Evolutionary conservation across 2,113 vertebrate genomes (phyloP), one percentile per base, ranked within the genome.

Genomic region (Peromyscus leucopus): DNA sequence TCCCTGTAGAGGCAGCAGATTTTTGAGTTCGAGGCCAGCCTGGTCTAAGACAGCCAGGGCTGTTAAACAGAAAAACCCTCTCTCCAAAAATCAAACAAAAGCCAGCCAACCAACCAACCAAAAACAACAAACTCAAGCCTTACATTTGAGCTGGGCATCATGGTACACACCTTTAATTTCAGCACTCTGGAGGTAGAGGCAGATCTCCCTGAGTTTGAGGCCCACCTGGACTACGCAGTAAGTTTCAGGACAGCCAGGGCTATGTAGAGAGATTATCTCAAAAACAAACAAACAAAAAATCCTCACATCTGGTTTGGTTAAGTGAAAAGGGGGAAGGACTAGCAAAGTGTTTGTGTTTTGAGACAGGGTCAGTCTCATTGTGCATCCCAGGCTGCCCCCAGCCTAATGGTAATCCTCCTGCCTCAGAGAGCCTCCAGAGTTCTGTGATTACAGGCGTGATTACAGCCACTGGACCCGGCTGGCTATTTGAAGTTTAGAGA

Each of bases 231-330:
- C n/a, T 39, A 39, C n/a, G 21, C 22, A 74, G n/a, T 39, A 7
- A 39, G 17, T 74, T 74, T 74, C 19, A 39, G 39, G 21, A 75
- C 72, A 42, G 72, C 21, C 10, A 69, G 67, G 31, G 31, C 31
- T 69, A 2, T 42, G 39, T 75, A 75, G n/a, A 75, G 21, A 75
- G 72, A 42, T n/a, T 75, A 24, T 84, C 51, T 69, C 67, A 69
- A 69, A 69, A 5, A 15, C 36, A 59, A 24, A 28, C 48, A 51
- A 31, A 28, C 16, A 46, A 19, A 21, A 89, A 88, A 63, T 42
- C 57, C 61, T 72, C 75, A 91, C 33, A 85, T 90, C 48, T 92
- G 90, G 19, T 69, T 94, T 89, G 74, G 67, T 75, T 61, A 93
- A 93, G 67, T 86, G 78, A 17, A 71, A 75, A 90, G 39, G 39